Evolutionary conservation across 64 coral and sea anemone genomes (phyloP).

Genomic region (Pocillopora verrucosa): DNA sequence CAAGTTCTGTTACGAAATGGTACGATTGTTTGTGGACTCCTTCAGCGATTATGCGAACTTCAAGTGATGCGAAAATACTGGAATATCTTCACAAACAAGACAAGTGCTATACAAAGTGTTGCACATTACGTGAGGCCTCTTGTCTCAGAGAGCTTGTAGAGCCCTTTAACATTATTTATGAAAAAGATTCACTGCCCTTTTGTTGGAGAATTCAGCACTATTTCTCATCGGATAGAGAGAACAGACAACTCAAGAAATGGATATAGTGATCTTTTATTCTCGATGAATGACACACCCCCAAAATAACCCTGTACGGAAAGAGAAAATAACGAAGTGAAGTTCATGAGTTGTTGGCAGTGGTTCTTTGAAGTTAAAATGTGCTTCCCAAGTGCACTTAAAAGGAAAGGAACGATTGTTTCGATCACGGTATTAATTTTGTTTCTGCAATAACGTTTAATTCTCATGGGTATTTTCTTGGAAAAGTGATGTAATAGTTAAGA

Average conservation of each 20-base stretch:
- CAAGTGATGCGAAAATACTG: not conserved
- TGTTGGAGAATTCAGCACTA: too few relatives aligned
- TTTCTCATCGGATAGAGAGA: too few relatives aligned
- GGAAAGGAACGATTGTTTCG: too few relatives aligned
- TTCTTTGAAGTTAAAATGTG: too few relatives aligned
- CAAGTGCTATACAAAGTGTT: not conserved
- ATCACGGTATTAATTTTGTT: not conserved
- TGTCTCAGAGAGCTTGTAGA: not conserved
- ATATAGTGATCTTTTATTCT: not conserved
- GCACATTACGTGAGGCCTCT: not conserved
- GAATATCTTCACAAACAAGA: not conserved
- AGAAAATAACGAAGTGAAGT: not conserved
- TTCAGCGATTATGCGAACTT: constrained; percentile 62
- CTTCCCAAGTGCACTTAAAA: too few relatives aligned
- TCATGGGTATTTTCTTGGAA: too few relatives aligned
- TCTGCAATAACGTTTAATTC: too few relatives aligned
- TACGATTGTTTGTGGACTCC: constrained; percentile 48
- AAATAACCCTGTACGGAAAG: not conserved
- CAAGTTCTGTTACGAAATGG: constrained; percentile 63
- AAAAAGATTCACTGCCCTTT: too few relatives aligned
- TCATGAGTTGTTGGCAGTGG: too few relatives aligned
- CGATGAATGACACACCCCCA: not conserved
- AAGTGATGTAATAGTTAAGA: too few relatives aligned
- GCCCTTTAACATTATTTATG: too few relatives aligned
- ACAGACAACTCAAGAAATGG: not conserved